A percentile compares a stretch with the other conserved stretches of the same genome.
phyloP scores from a whole-genome alignment of 2,888 invertebrate species.

The Microchrysa polita region DNA sequence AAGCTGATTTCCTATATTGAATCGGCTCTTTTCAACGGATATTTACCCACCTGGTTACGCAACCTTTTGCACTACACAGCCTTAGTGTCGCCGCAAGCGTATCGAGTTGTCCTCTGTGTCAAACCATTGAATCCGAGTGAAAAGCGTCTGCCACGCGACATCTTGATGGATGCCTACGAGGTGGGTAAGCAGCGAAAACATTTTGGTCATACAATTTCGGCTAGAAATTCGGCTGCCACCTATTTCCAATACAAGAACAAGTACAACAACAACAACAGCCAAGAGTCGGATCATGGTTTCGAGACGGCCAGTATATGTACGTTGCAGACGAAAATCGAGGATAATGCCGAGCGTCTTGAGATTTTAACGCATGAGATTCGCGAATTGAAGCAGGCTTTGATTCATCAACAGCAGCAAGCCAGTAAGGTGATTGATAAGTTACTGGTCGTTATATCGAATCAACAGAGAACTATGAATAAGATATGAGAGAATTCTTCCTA shows the following conservation, averaged over 20 bases:
- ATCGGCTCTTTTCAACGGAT: conserved; percentile 80
- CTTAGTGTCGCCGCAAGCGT: conserved; percentile 81
- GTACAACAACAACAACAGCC: conserved; percentile 63
- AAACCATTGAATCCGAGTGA: conserved; percentile 86
- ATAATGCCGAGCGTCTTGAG: conserved; percentile 74
- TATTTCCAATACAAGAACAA: conserved; percentile 73
- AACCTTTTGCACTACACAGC: conserved; percentile 82
- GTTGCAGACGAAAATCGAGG: conserved; percentile 73
- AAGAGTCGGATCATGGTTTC: conserved; percentile 68
- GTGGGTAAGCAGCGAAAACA: conserved; percentile 81
- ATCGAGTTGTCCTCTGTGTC: conserved; percentile 82
- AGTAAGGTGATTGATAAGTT: conserved; percentile 65
- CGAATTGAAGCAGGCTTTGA: conserved; percentile 70
- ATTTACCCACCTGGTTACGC: conserved; percentile 77
- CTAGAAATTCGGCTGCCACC: conserved; percentile 71
- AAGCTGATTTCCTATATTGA: conserved; percentile 89
- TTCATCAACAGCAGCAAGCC: conserved; percentile 65
- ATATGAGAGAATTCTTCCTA: conserved; percentile 53
- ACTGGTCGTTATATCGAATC: conserved; percentile 63
- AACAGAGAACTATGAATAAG: conserved; percentile 62
- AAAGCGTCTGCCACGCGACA: conserved; percentile 80
- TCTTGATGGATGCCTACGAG: conserved; percentile 82
- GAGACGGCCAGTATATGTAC: conserved; percentile 68
- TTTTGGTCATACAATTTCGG: conserved; percentile 74
- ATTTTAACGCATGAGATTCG: conserved; percentile 74